Evolutionary conservation across 1,140 invertebrate species (phyloP), one percentile per base, ranked within the genome.

Genomic region (Scylla paramamosain): DNA sequence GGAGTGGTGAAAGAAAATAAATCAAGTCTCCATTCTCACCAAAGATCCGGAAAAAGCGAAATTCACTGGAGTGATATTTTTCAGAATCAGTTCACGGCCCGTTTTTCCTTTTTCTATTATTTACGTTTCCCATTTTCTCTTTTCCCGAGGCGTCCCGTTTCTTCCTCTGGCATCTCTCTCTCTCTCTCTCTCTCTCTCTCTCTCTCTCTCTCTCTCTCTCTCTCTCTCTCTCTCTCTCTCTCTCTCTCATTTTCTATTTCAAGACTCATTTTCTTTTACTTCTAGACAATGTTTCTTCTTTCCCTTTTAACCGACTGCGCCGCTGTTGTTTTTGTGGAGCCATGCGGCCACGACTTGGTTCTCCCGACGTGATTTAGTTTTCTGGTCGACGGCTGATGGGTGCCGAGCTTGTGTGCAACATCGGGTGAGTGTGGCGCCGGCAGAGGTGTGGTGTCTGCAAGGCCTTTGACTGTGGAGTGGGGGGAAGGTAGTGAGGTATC

Each of bases 191-290:
- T 59, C n/a, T 28, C 46, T 91, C 46, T 48, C 46, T 59, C 46
- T 59, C 90, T 91, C 48, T 29, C 46, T 59, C n/a, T 59, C 28
- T 91, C 90, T 91, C 46, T 48, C 46, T 91, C 46, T 59, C 46
- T 91, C 46, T 59, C 45, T 91, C 46, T 48, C 46, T 91, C 46
- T 59, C 90, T 77, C 52, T 59, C 91, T 77, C 91, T 77, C 28
- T 77, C 52, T 77, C 29, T 77, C 52, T 92, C 28, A 29, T 91
- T 91, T 59, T 59, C 48, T 91, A 46, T 25, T 59, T 91, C 14
- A 16, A 46, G 16, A 14, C 45, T 91, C n/a, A 45, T 88, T 88
- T 28, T 88, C n/a, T 46, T 32, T 46, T 88, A 45, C 31, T 32
- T 88, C 86, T 28, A 20, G 31, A 20, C 31, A 12, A 46, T 88